Percentiles rank a stretch among this genome's conserved stretches.
Conservation (phyloP, 2,888 invertebrate genomes). For the Cerastoderma edule region DNA sequence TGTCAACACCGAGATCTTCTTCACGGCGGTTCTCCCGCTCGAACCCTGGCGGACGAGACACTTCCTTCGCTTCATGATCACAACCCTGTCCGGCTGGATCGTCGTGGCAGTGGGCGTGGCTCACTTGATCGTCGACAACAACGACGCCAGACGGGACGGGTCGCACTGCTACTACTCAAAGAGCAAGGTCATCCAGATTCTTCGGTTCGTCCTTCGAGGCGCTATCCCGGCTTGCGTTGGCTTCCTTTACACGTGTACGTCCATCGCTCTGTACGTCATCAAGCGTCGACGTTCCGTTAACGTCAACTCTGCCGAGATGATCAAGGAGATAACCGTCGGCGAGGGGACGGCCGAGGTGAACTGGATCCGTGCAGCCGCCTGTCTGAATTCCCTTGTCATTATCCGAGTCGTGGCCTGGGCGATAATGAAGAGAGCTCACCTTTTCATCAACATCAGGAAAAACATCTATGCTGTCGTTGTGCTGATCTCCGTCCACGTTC, state of each 20-base stretch:
- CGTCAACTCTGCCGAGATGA: constrained; percentile 10
- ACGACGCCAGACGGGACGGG: neutral
- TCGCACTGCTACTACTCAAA: constrained; percentile 32
- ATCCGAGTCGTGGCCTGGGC: constrained; percentile 5
- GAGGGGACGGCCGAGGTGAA: constrained; percentile 20
- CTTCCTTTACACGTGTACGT: constrained; percentile 22
- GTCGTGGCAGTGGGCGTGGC: constrained; percentile 30
- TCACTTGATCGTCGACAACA: constrained; percentile 45
- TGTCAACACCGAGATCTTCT: constrained; percentile 33
- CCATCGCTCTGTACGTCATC: constrained; percentile 22
- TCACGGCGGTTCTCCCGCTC: constrained; percentile 32
- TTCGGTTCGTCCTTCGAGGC: constrained; percentile 23
- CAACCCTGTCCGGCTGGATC: constrained; percentile 31
- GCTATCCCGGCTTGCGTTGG: constrained; percentile 27
- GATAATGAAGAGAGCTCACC: neutral
- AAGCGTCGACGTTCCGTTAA: constrained; percentile 24
- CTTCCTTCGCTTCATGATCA: constrained; percentile 36
- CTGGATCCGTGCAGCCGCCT: constrained; percentile 28
- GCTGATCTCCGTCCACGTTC: constrained; percentile 31
- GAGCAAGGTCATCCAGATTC: neutral
- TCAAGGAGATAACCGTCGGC: constrained; percentile 31
- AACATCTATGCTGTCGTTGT: constrained; percentile 14
- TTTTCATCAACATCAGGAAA: neutral
- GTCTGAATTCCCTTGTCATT: constrained; percentile 33
- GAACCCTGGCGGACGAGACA: constrained; percentile 28